Evolutionary conservation across 2,113 vertebrate genomes (phyloP), one percentile per base, ranked within the genome.

Genomic region (Geococcyx californianus): DNA sequence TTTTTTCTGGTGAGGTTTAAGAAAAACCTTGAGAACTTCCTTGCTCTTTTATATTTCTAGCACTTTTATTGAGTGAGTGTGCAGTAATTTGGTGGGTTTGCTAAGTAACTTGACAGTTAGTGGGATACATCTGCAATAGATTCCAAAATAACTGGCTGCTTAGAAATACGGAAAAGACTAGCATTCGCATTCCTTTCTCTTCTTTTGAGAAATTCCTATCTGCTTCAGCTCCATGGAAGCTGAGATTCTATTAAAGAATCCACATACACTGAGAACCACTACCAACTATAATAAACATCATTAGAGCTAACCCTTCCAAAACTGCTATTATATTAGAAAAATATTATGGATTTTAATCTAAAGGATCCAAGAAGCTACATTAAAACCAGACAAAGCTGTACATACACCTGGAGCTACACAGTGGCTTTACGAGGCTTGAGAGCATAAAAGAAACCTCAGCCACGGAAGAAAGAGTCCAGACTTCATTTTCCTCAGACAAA

Each of bases 91-190:
- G 88, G 92, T 92, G 80, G 73, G 64, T 94, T 95, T 94, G 87
- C 88, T 96, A 96, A 96, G 86, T 94, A 94, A 94, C 90, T 93
- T 96, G 96, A 95, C 94, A 94, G 92, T 89, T 97, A 96, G 95
- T 92, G 83, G 73, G 93, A 93, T 87, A 95, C 93, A 94, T 95
- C 94, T 97, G 96, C 74, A 73, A 67, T 26, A 89, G 88, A 94
- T 96, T 92, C 76, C 62, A 89, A 93, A 96, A 93, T 87, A 94
- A 62, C 64, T 69, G 44, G 25, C 86, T 94, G 52, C 54, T 95
- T 90, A 95, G 73, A 92, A 96, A 89, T 84, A 79, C 49, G 60
- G 86, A 89, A 95, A 90, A 84, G 60, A 62, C 75, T 26, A 68
- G 13, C 44, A 51, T 93, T 96, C 87, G 79, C n/a, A 36, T 66